Evolutionary conservation across 1,140 invertebrate species (phyloP), one percentile per base, ranked within the genome.

Genomic region (Magallana gigas): DNA sequence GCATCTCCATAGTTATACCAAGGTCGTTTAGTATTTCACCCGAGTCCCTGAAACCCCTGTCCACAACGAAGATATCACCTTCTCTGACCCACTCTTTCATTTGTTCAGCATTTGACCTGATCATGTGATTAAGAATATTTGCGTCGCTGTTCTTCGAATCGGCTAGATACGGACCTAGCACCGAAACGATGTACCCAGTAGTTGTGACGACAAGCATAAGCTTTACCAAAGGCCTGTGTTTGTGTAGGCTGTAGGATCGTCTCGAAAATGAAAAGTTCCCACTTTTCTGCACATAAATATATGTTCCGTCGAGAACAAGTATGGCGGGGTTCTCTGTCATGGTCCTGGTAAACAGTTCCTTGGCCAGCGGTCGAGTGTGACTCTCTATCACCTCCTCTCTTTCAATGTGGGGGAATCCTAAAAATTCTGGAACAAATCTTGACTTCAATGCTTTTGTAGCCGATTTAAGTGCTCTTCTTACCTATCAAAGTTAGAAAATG

Each of bases 201-300:
- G 84, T 85, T 7, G 84, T 85, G 2, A 85, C 84, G 9, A 68
- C 62, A 12, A 85, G 12, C 84, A 85, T 68, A 6, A 62, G 84
- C 57, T 85, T 85, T 8, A 85, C 64, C 23, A 85, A 23, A 16
- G 84, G 84, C 48, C 84, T 64, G 29, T 60, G n/a, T 23, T 57
- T 84, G 83, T 85, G 84, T 14, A 85, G n/a, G 48, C 84, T 68
- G 11, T 14, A 83, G 16, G 82, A 81, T 48, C 80, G 7, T 36
- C 87, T 18, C 48, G 85, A 84, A 56, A 88, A 88, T 8, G 68
- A 59, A 83, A 83, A 88, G 23, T 85, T 85, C 8, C 58, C 36
- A 36, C 76, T 83, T 88, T 88, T 88, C 23, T 88, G 76, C 7
- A 88, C 83, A 76, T 83, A 88, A 1, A 88, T 85, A 36, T 88